Conservation (phyloP, 2,797 vertebrate species). For the Esox lucius region DNA sequence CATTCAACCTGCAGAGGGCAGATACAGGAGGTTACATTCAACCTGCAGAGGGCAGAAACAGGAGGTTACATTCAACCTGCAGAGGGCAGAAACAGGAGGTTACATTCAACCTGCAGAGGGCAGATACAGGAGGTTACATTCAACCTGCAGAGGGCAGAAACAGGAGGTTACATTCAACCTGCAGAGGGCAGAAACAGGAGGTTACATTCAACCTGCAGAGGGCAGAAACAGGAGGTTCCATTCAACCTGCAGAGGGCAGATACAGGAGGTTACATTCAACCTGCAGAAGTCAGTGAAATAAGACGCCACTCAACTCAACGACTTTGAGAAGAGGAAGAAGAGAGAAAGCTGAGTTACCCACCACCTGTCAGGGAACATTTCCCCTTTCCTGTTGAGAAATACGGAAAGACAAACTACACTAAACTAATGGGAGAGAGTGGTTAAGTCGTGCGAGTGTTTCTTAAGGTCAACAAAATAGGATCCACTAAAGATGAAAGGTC, state of each 20-base stretch:
- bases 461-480: too few species aligned
- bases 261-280: not conserved
- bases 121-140: constrained; percentile 99
- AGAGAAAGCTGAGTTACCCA: not conserved
- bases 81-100: too few species aligned
- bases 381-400: not conserved
- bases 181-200: too few species aligned
- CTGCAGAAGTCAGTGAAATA: constrained; percentile 4
- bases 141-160: too few species aligned
- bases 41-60: too few species aligned
- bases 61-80: constrained; percentile 98
- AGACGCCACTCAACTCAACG: not conserved
- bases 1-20: not conserved
- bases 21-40: constrained; percentile 99
- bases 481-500: too few species aligned
- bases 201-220: constrained; percentile 98
- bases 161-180: constrained; percentile 99
- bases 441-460: too few species aligned
- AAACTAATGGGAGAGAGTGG: not conserved
- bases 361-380: not conserved
- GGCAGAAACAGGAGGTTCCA: too few species aligned
- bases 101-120: constrained; percentile 97
- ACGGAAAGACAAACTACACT: not conserved
- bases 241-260: constrained; percentile 83
- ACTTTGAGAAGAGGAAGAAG: not conserved